A percentile compares a stretch with the other conserved stretches of the same genome.
phyloP scores from a whole-genome alignment of 2,888 invertebrate genomes.

The Ypsolopha scabrella region DNA sequence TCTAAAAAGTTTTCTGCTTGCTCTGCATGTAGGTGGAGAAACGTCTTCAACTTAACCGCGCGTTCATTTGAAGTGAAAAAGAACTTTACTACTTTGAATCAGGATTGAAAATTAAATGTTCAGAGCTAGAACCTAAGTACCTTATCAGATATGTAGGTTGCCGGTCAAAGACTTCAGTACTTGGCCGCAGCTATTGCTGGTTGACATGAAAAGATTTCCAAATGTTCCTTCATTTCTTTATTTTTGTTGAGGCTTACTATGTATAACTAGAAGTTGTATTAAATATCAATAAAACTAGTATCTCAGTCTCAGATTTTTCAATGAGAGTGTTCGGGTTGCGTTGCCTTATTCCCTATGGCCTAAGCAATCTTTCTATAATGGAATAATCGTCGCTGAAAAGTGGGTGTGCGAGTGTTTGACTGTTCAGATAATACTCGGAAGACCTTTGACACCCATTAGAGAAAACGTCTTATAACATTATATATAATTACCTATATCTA shows the following conservation, averaged over 20 bases:
- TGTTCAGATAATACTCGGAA: too few relatives aligned
- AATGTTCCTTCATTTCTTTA: conserved; percentile 16
- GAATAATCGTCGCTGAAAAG: too few relatives aligned
- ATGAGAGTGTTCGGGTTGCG: too few relatives aligned
- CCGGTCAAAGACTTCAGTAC: conserved; percentile 48
- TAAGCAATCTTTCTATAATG: too few relatives aligned
- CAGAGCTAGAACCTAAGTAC: background rate
- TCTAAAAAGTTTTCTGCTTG: conserved; percentile 3
- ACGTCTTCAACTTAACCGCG: background rate
- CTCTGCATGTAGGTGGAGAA: background rate
- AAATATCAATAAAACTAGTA: too few relatives aligned
- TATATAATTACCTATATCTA: too few relatives aligned
- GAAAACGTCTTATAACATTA: too few relatives aligned
- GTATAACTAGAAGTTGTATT: background rate
- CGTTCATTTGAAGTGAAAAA: background rate
- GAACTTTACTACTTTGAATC: background rate
- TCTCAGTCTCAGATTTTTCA: too few relatives aligned
- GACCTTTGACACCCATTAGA: too few relatives aligned
- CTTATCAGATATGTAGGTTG: conserved; percentile 23
- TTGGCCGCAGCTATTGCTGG: conserved; percentile 28
- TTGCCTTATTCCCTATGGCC: too few relatives aligned
- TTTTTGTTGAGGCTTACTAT: background rate
- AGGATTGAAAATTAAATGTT: background rate
- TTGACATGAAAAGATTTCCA: conserved; percentile 49
- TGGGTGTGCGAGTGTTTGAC: too few relatives aligned